A percentile compares a stretch with the other conserved stretches of the same genome.
Evolutionary conservation across 2,797 vertebrate species (phyloP).

Genomic region (Calcarius lapponicus): DNA sequence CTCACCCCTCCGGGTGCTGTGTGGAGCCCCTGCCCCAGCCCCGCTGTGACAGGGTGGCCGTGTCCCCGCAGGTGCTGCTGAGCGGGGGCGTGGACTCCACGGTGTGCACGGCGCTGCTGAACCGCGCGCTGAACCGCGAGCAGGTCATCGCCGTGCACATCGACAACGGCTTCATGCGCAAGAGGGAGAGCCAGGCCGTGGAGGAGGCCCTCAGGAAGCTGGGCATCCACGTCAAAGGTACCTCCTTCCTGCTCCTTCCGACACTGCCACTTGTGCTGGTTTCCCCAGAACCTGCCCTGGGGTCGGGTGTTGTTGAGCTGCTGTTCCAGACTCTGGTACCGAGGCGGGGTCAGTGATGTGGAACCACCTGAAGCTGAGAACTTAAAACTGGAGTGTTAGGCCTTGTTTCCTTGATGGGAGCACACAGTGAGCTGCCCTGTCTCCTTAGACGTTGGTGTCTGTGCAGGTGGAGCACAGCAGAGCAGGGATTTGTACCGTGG

Average conservation of each 20-base stretch:
- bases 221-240: constrained; percentile 97
- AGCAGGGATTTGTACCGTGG: not conserved
- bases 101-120: constrained; percentile 96
- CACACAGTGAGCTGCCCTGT: fast-evolving
- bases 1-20: no score
- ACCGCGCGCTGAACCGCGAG: constrained; percentile 92
- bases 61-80: constrained; percentile 84
- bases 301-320: fast-evolving
- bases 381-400: not conserved
- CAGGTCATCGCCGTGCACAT: constrained; percentile 98
- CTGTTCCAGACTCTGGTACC: fast-evolving
- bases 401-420: fast-evolving
- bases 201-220: constrained; percentile 96
- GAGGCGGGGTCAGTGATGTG: fast-evolving
- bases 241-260: fast-evolving
- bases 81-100: constrained; percentile 99
- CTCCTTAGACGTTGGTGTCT: fast-evolving
- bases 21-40: fast-evolving
- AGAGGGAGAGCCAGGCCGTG: constrained; percentile 94
- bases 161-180: constrained; percentile 99
- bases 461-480: not conserved
- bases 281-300: fast-evolving
- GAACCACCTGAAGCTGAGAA: fast-evolving
- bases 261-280: fast-evolving
- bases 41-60: not conserved